These are phyloP conservation scores for Epinotia bilunana DNA, from an alignment of 2,888 invertebrate species.

Conservation along the genomic window DNA sequence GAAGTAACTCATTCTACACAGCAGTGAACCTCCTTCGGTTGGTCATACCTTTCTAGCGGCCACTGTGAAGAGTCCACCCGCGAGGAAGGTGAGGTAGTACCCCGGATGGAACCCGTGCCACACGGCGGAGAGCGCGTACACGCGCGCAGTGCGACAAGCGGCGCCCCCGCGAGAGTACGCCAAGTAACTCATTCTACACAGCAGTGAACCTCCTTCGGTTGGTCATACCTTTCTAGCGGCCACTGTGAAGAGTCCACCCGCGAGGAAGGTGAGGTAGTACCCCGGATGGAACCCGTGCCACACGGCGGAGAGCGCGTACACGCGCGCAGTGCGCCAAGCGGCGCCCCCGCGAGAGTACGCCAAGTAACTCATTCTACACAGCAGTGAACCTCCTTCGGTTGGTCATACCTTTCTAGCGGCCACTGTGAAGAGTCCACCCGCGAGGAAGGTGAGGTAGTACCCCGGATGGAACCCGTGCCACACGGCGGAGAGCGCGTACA, in stretches of 20 bases:
- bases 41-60: slow-evolving; percentile 88
- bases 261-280: slow-evolving; percentile 93
- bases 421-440: slow-evolving; percentile 94
- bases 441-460: slow-evolving; percentile 93
- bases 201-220: too few relatives aligned
- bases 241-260: slow-evolving; percentile 94
- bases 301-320: slow-evolving; percentile 94
- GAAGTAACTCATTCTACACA: too few relatives aligned
- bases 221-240: slow-evolving; percentile 86
- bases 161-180: too few relatives aligned
- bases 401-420: slow-evolving; percentile 88
- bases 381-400: not conserved
- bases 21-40: not conserved
- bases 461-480: slow-evolving; percentile 99
- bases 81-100: not conserved
- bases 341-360: too few relatives aligned
- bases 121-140: slow-evolving; percentile 89
- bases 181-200: too few relatives aligned
- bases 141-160: slow-evolving; percentile 59
- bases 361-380: too few relatives aligned
- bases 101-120: not conserved
- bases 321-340: slow-evolving; percentile 77
- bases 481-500: slow-evolving; percentile 94
- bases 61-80: slow-evolving; percentile 90
- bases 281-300: slow-evolving; percentile 99